Evolutionary conservation across 2,888 invertebrate species (phyloP), one percentile per base, ranked within the genome.

Genomic region (Plemyria rubiginata): DNA sequence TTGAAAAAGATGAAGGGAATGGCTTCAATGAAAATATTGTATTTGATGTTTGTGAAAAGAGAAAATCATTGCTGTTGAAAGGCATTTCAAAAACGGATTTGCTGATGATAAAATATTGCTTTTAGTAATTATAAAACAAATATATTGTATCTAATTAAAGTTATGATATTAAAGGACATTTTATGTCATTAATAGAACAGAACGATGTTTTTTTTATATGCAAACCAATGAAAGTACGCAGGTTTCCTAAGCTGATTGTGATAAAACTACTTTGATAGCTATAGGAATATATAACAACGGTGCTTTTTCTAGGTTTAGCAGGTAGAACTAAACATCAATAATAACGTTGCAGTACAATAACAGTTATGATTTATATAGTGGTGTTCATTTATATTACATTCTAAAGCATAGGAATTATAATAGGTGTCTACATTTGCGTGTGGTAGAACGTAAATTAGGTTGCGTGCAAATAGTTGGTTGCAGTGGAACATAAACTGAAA

Each of bases 21-120:
- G 59, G 49, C 40, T 41, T 49, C 9, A 40, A 54, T 65, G 43
- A 54, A 16, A 51, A 50, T 68, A 54, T 79, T 81, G 87, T 89
- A 87, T 89, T 84, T 75, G 74, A 90, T 92, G 92, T 91, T 92
- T 89, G 86, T 91, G 92, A 92, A 92, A 92, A 92, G 92, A 92
- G 92, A 92, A 88, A 86, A 84, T 81, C 62, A 71, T 54, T 60
- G 13, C 54, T 78, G 74, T 74, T 71, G 78, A 74, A 73, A 82
- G 80, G 78, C 77, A 73, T 16, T 43, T 38, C 32, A 38, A 43
- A 15, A 43, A 43, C 16, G 15, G n/a, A 16, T 16, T 45, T 4
- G 4, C 4, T 16, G 16, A 45, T 45, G 45, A 16, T 3, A 15
- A 13, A 13, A 43, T 15, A 43, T 43, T 43, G 15, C 43, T 15